Base-by-base conservation (phyloP, 2,797 vertebrate genomes). In the Manis pentadactyla region DNA sequence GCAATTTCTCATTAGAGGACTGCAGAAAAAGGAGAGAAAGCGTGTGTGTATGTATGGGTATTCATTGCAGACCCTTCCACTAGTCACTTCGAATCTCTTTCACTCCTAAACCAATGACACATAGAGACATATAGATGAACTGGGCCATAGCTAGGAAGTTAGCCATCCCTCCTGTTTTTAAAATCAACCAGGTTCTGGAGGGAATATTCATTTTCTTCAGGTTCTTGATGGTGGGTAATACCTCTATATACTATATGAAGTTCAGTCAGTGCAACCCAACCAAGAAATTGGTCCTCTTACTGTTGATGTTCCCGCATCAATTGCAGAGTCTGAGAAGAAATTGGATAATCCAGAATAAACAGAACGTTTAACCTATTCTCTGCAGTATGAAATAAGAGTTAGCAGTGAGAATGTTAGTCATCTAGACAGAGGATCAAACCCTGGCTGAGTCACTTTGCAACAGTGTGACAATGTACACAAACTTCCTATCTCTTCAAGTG, bases 1-100 rank as follows among this genome's bases (percentile, higher is more conserved):
- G 21, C 46, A 27, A 63, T 61, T 79, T 93, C 75, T 87, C 85
- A 87, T 92, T 94, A 93, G 57, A 85, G 42, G 46, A 68, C 0
- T 49, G 14, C 4, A 91, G 69, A 51, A 84, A 64, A 92, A 71
- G 29, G 68, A 21, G 57, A 31, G 53, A 42, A 13, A 53, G 34
- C 4, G 12, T 34, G 59, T 7, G 12, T 5, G 2, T 39, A 3
- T 18, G 18, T 31, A 12, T 31, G 11, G 46, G 53, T 79, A 17
- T 46, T 39, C 57, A 19, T 9, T 55, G 14, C 25, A 9, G 42
- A 63, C 23, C 17, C 49, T 39, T 37, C 57, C 14, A 14, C 57
- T 27, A 18, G 49, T 89, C 63, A 18, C 17, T 4, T 4, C 3
- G 27, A 68, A 83, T 42, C 59, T 42, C 87, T 71, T 53, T 63